Percentiles rank a stretch among this genome's conserved stretches.
Evolutionary conservation across 2,113 vertebrate species (phyloP).

Genomic region (Otis tarda): DNA sequence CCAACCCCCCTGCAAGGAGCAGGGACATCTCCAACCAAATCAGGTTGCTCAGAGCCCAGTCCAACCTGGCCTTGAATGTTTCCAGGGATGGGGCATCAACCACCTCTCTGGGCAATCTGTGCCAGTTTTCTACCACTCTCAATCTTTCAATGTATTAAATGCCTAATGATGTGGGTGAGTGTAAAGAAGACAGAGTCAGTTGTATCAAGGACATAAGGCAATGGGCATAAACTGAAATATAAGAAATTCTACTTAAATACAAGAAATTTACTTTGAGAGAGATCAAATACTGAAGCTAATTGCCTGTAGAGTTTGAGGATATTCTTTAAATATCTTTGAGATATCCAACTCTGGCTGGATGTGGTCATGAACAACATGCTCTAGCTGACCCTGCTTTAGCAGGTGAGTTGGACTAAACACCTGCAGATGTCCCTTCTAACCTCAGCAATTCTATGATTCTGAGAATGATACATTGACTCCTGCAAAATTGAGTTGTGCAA

Average conservation of each 20-base stretch:
- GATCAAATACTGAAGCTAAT: background rate
- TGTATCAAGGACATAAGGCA: background rate
- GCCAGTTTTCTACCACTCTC: too few relatives aligned
- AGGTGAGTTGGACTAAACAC: background rate
- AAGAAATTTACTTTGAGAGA: background rate
- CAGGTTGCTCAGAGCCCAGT: too few relatives aligned
- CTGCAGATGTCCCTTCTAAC: background rate
- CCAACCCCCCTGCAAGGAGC: too few relatives aligned
- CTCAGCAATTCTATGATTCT: background rate
- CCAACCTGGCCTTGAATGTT: too few relatives aligned
- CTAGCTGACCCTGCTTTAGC: background rate
- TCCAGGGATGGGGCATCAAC: too few relatives aligned
- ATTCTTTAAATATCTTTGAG: background rate
- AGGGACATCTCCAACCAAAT: too few relatives aligned
- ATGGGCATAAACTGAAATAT: background rate
- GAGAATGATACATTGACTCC: background rate
- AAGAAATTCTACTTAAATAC: background rate
- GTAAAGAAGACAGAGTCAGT: background rate
- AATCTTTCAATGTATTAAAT: too few relatives aligned
- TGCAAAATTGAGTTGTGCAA: background rate
- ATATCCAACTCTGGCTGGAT: background rate
- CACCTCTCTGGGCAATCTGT: too few relatives aligned
- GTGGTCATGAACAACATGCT: rapidly evolving
- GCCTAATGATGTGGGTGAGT: too few relatives aligned
- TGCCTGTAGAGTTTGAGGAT: background rate